phyloP scores from a whole-genome alignment of 92 coral and sea anemone genomes.

The Blastomussa wellsi region DNA sequence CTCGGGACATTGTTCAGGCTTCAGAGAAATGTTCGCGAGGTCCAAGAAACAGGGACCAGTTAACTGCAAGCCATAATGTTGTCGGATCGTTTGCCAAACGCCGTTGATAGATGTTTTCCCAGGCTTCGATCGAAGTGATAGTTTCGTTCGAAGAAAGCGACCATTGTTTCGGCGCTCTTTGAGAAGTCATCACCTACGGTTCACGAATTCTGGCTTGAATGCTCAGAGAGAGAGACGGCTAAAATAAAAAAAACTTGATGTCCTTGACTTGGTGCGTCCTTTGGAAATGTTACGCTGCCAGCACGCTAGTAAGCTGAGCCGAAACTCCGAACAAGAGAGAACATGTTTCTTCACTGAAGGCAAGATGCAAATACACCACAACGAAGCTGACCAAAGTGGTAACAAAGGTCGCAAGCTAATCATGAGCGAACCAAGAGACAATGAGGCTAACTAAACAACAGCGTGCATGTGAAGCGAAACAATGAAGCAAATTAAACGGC shows the following conservation, averaged over 20 bases:
- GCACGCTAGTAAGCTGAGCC: slow-evolving; percentile 5
- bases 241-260: neutral
- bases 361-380: too few species aligned
- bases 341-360: too few species aligned
- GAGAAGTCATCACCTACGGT: slow-evolving; percentile 23
- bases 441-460: too few species aligned
- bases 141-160: slow-evolving; percentile 55
- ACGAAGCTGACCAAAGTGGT: too few species aligned
- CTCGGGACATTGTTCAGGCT: neutral
- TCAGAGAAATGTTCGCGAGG: neutral
- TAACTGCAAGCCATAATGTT: neutral
- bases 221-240: slow-evolving; percentile 9
- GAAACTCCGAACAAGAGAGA: too few species aligned
- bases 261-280: slow-evolving; percentile 15
- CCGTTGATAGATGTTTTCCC: slow-evolving; percentile 28
- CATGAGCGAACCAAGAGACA: too few species aligned
- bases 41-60: neutral
- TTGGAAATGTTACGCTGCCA: slow-evolving; percentile 2
- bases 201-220: neutral
- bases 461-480: too few species aligned
- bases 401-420: too few species aligned
- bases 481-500: too few species aligned
- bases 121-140: slow-evolving; percentile 51
- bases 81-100: neutral
- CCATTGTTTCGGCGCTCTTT: slow-evolving; percentile 60